phyloP scores from a whole-genome alignment of 2,113 vertebrate species.

The Gopherus flavomarginatus region DNA sequence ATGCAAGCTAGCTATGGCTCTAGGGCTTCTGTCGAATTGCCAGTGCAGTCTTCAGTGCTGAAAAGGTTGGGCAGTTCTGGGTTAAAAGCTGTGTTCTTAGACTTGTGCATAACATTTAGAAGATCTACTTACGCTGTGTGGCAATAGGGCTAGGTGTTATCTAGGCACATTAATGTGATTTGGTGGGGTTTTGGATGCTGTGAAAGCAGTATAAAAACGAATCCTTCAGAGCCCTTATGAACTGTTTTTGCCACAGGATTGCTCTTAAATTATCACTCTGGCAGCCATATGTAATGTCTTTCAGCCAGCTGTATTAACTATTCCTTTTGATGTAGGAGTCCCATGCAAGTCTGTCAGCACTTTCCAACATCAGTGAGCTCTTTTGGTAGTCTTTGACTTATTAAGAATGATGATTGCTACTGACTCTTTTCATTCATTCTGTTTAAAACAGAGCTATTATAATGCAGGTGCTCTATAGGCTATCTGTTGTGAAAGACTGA shows the following conservation, averaged over 20 bases:
- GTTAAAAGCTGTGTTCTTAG: neutral
- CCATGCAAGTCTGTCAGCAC: neutral
- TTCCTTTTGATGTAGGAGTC: neutral
- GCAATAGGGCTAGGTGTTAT: neutral
- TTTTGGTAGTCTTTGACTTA: neutral
- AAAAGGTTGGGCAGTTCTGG: neutral
- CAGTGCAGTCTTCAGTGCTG: neutral
- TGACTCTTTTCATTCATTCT: neutral
- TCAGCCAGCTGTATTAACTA: neutral
- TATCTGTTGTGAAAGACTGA: neutral
- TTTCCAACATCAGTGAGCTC: neutral
- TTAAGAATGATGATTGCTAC: neutral
- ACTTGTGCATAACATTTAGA: neutral
- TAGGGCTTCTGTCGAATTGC: slow-evolving; percentile 35
- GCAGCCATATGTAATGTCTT: neutral
- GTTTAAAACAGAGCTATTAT: neutral
- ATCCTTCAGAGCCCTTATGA: neutral
- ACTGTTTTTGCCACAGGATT: neutral
- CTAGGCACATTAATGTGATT: neutral
- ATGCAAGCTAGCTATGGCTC: slow-evolving; percentile 28
- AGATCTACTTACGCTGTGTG: neutral
- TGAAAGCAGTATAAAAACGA: neutral
- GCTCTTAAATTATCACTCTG: neutral
- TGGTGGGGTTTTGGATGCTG: neutral
- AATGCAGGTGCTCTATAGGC: neutral